These are phyloP conservation scores for Cebus imitator DNA, from an alignment of 2,113 vertebrate species.

Conservation along the genomic window DNA sequence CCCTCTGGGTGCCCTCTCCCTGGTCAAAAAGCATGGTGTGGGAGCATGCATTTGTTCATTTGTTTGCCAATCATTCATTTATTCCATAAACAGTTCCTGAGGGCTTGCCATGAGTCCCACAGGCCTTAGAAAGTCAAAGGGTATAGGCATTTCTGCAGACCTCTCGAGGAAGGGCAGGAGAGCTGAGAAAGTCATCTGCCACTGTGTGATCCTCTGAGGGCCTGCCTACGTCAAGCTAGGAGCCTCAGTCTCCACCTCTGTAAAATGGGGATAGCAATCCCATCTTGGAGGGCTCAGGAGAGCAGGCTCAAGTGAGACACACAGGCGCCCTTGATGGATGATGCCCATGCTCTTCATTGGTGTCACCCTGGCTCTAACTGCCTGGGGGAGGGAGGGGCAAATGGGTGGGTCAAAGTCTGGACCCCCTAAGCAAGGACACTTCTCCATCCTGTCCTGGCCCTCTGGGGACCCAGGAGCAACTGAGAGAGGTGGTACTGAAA, in stretches of 20 bases:
- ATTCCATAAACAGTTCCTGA: background rate
- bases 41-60: background rate
- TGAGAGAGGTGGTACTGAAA: background rate
- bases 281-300: background rate
- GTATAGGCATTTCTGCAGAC: accelerated
- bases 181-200: background rate
- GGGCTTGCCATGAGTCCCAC: accelerated
- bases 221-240: background rate
- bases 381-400: background rate
- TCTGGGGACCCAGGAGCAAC: background rate
- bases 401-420: background rate
- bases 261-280: background rate
- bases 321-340: accelerated
- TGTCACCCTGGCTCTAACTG: too few relatives aligned
- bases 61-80: accelerated
- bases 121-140: background rate
- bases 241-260: background rate
- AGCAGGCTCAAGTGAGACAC: background rate
- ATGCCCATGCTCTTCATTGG: background rate
- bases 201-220: background rate
- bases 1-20: background rate
- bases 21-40: background rate
- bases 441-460: background rate
- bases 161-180: background rate
- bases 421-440: background rate